Base-by-base conservation (phyloP, 1,140 invertebrate species). In the Stegodyphus dumicola region DNA sequence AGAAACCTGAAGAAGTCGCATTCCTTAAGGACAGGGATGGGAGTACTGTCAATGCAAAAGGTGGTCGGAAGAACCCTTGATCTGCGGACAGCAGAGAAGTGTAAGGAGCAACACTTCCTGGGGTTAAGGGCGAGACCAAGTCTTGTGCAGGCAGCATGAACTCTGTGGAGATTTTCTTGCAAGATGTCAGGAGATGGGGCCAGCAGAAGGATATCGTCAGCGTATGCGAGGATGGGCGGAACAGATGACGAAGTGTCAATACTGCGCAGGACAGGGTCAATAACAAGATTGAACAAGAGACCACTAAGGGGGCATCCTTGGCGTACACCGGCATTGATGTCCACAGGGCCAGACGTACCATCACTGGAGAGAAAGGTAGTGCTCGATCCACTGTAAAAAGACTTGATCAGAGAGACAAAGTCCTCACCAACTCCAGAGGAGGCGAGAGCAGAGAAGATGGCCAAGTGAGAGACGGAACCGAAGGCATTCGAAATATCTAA, bases 41-140 rank as follows among this genome's bases (percentile, higher is more conserved):
- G 0, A 0, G 0, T 7, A 0, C 10, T 1, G 7, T 51, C 11
- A 0, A 78, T 18, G 0, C 0, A 6, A 15, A 78, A 78, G 0
- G 1, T 6, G 6, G 76, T 53, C n/a, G n/a, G n/a, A n/a, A n/a
- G n/a, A 2, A 5, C 5, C 0, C 65, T 0, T 0, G 13, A 9
- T 0, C 76, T 64, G 1, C 0, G 76, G 76, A 4, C 6, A 0
- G 13, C 76, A 4, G 65, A 78, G 0, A 78, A 2, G 60, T 78
- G 76, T 0, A 67, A 5, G 6, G 65, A 0, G 0, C 1, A 33
- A 0, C 33, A 67, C 10, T 78, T 78, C 0, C 0, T 4, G 0
- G 76, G 76, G 48, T 0, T 48, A 4, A 11, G 15, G 33, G 0
- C n/a, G 0, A 10, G 1, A 0, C 54, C 17, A 48, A 33, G 0